Base-by-base conservation (phyloP, 2,113 vertebrate genomes). In the Panthera leo region DNA sequence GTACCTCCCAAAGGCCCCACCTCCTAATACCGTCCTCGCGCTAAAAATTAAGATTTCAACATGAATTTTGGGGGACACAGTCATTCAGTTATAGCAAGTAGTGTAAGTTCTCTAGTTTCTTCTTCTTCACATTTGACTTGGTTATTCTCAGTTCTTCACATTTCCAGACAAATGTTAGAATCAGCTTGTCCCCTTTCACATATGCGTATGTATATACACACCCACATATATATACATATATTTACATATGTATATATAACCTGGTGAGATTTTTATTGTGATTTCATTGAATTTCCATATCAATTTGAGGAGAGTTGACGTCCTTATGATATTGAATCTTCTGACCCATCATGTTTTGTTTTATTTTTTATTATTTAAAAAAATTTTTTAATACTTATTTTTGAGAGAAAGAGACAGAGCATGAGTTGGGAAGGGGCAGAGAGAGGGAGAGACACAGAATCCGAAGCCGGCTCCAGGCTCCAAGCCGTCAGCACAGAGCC, bases 161-260 rank as follows among this genome's bases (percentile, higher is more conserved):
- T 89, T 89, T 89, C 51, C 48, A 25, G 29, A 39, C 58, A 75
- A 16, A 70, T 68, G 82, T 82, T 63, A 75, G 71, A 51, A 53
- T 83, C 58, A 76, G 48, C 3, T 65, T 39, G 31, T 96, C 42
- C 31, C 36, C 21, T n/a, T 76, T 8, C 34, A n/a, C 10, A 7
- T 1, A 39, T 4, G 34, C n/a, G 27, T 14, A 27, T 31, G n/a
- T 51, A 73, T 9, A 18, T 7, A 5, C 16, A 16, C 27, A 55
- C 27, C 25, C 18, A 34, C 1, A 53, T 1, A 39, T 1, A 42
- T 2, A 39, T 0, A 39, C 1, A 16, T 1, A 19, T 5, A 27
- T 13, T 16, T 31, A 36, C 39, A 29, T 51, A n/a, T 18, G 0
- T 45, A n/a, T 6, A 13, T 21, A 73, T n/a, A 27, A 9, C 16